Conservation (phyloP, 2,113 vertebrate genomes). For the Blennius ocellaris region DNA sequence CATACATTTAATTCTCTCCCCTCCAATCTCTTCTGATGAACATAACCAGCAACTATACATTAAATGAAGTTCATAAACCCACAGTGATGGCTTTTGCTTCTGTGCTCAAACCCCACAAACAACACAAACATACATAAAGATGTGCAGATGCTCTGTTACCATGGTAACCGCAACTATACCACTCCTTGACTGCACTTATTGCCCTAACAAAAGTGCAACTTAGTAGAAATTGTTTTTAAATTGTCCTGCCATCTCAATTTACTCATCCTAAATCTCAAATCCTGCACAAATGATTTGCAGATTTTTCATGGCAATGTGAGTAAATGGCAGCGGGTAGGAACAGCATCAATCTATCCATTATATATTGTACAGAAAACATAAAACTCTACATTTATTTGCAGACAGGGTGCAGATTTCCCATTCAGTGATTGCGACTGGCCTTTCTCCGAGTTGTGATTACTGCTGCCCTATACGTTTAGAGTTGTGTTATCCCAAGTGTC, state of each 20-base stretch:
- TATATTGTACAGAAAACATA: slow-evolving; percentile 19
- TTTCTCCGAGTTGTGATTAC: slow-evolving; percentile 11
- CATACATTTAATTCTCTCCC: background rate
- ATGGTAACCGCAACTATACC: slow-evolving; percentile 74
- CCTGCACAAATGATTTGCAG: slow-evolving; percentile 62
- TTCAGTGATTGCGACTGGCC: background rate
- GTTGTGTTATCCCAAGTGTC: background rate
- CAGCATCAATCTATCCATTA: slow-evolving; percentile 33
- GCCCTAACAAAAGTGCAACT: slow-evolving; percentile 71
- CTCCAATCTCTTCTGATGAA: slow-evolving; percentile 50
- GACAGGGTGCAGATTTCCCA: slow-evolving; percentile 2
- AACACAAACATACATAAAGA: slow-evolving; percentile 24
- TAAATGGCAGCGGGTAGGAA: slow-evolving; percentile 61
- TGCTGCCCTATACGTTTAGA: background rate
- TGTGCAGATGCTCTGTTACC: slow-evolving; percentile 64
- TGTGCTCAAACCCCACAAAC: slow-evolving; percentile 41
- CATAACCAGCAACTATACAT: slow-evolving; percentile 67
- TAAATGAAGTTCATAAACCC: slow-evolving; percentile 67
- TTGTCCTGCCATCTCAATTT: slow-evolving; percentile 82
- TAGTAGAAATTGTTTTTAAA: slow-evolving; percentile 82
- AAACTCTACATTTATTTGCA: slow-evolving; percentile 27
- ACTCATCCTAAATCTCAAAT: slow-evolving; percentile 73
- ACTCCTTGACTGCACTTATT: slow-evolving; percentile 68
- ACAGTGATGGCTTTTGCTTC: slow-evolving; percentile 61
- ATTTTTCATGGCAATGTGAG: slow-evolving; percentile 54